Evolutionary conservation across 2,797 vertebrate genomes (phyloP).

Genomic region (Sebastes kiyomatsui): DNA sequence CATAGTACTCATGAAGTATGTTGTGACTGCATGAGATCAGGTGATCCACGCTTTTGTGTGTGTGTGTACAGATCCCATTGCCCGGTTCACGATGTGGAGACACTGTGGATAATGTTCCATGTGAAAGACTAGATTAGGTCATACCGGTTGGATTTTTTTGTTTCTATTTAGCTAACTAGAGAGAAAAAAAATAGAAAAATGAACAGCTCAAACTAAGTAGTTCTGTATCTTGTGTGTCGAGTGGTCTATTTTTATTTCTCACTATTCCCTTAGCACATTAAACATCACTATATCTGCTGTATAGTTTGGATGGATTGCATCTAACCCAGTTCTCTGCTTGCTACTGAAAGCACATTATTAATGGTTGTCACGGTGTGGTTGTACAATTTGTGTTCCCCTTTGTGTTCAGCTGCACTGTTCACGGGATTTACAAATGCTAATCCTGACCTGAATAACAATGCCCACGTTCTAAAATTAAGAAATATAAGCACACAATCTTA

Average conservation of each 20-base stretch:
- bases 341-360: not conserved
- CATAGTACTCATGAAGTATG: conserved; percentile 53
- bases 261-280: not conserved
- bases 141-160: not conserved
- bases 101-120: not conserved
- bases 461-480: conserved; percentile 1
- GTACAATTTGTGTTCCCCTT: conserved; percentile 2
- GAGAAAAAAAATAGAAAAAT: not conserved
- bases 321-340: not conserved
- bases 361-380: not conserved
- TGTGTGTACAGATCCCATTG: not conserved
- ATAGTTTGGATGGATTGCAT: conserved; percentile 3
- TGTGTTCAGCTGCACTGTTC: conserved; percentile 2
- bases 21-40: conserved; percentile 71
- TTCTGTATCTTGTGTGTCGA: not conserved
- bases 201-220: not conserved
- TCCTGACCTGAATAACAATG: conserved; percentile 15
- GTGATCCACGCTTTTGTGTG: conserved; percentile 12
- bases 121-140: not conserved
- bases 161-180: not conserved
- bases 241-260: not conserved
- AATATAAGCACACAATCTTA: conserved; percentile 7
- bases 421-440: conserved; percentile 27
- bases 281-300: not conserved
- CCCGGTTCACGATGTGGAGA: not conserved